Percentiles rank a stretch among this genome's conserved stretches.
These are phyloP conservation scores for Drosophila rellima DNA, from an alignment of 2,888 invertebrate genomes.

Conservation along the genomic window DNA sequence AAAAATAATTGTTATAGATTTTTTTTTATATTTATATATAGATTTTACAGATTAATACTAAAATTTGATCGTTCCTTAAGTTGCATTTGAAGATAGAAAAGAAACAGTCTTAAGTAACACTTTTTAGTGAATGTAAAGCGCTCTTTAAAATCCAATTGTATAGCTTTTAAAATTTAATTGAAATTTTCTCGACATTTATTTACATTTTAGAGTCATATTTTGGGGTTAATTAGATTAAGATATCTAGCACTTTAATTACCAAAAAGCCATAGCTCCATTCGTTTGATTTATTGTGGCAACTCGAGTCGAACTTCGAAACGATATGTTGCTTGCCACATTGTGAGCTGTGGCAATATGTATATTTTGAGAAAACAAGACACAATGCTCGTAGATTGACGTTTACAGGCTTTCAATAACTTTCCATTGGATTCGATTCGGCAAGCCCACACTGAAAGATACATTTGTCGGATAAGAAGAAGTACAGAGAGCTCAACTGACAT, in stretches of 20 bases:
- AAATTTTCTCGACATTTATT: background rate
- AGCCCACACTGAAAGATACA: slow-evolving; percentile 76
- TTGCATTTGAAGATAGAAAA: background rate
- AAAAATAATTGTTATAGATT: too few species aligned
- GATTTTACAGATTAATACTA: background rate
- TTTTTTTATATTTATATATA: background rate
- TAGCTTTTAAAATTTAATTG: slow-evolving; percentile 3
- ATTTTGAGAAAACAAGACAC: slow-evolving; percentile 53
- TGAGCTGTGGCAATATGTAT: slow-evolving; percentile 53
- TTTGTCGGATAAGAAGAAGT: slow-evolving; percentile 69
- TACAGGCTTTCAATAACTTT: slow-evolving; percentile 76
- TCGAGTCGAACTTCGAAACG: slow-evolving; percentile 12
- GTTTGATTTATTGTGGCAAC: slow-evolving; percentile 50
- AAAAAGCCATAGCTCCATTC: slow-evolving; percentile 22
- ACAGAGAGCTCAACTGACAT: slow-evolving; percentile 57
- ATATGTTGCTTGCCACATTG: slow-evolving; percentile 10
- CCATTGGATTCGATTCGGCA: slow-evolving; percentile 65
- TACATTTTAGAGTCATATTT: slow-evolving; percentile 8
- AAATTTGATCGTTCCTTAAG: background rate
- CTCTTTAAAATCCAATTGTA: background rate
- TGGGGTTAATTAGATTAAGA: slow-evolving; percentile 29
- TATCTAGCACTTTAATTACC: slow-evolving; percentile 27
- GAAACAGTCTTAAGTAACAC: background rate
- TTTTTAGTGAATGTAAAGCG: background rate
- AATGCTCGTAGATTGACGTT: slow-evolving; percentile 57